A percentile compares a stretch with the other conserved stretches of the same genome.
Conservation (phyloP, 2,113 vertebrate species). For the Passer domesticus region DNA sequence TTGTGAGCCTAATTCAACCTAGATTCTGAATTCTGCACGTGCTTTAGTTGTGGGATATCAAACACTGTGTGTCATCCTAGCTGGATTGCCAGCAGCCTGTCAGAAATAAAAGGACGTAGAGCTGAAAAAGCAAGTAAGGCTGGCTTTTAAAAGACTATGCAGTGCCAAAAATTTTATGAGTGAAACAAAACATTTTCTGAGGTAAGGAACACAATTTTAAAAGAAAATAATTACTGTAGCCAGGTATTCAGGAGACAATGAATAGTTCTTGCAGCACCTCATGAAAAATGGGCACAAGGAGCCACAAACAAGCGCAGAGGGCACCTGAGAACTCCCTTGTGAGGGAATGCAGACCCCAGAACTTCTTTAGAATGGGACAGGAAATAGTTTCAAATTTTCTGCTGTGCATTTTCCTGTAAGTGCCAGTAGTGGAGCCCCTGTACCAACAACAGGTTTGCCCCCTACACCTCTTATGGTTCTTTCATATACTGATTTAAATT, state of each 20-base stretch:
- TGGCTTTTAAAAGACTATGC: not conserved
- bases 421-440: not conserved
- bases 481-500: not conserved
- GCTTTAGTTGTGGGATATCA: conserved; percentile 40
- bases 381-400: not conserved
- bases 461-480: not conserved
- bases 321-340: not conserved
- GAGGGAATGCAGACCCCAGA: not conserved
- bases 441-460: not conserved
- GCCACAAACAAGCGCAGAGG: not conserved
- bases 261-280: not conserved
- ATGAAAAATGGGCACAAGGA: not conserved
- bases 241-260: accelerated
- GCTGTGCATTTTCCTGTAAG: not conserved
- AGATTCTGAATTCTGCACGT: conserved; percentile 56
- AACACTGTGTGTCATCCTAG: not conserved
- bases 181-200: not conserved
- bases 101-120: not conserved
- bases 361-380: not conserved
- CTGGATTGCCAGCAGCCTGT: conserved; percentile 24
- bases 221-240: not conserved
- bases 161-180: not conserved
- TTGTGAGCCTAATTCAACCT: conserved; percentile 59
- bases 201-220: not conserved
- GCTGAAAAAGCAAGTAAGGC: not conserved